Conservation (phyloP, 1,140 invertebrate species). For the Drosophila ambigua region DNA sequence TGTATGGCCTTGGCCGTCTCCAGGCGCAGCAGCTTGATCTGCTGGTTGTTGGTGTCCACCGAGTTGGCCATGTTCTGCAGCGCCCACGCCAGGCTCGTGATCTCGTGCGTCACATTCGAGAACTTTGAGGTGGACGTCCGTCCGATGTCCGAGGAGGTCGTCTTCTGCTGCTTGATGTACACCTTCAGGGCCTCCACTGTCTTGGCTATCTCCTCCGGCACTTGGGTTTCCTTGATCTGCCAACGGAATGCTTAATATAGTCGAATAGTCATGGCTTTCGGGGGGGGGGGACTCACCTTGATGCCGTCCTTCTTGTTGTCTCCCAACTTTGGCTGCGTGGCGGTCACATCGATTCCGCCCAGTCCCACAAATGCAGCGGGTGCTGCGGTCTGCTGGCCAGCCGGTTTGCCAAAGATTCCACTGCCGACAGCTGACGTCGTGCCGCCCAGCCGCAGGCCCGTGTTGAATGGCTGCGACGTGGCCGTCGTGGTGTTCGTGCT, state of each 20-base stretch:
- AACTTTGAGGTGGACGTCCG: conserved; percentile 84
- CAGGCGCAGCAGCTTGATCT: conserved; percentile 89
- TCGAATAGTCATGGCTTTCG: neutral
- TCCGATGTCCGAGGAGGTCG: conserved; percentile 91
- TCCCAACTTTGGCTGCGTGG: conserved; percentile 85
- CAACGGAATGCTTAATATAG: neutral
- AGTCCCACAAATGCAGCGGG: conserved; percentile 85
- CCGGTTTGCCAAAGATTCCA: conserved; percentile 80
- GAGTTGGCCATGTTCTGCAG: conserved; percentile 85
- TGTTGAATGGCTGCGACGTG: conserved; percentile 52
- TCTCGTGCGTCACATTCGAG: conserved; percentile 73
- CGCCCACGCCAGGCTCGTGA: conserved; percentile 74
- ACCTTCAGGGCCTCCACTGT: conserved; percentile 88
- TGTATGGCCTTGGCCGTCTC: conserved; percentile 90
- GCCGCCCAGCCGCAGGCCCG: conserved; percentile 48
- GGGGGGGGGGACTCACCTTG: conserved; percentile 41
- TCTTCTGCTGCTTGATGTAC: conserved; percentile 93
- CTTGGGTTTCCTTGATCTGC: conserved; percentile 87
- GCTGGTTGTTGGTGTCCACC: conserved; percentile 87
- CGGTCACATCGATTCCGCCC: conserved; percentile 87
- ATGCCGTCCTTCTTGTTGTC: conserved; percentile 86
- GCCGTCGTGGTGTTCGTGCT: conserved; percentile 71
- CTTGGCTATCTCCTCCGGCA: conserved; percentile 89
- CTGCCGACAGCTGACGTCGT: conserved; percentile 38
- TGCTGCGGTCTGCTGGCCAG: conserved; percentile 48